phyloP scores from a whole-genome alignment of 2,113 vertebrate genomes.

The Canis aureus region DNA sequence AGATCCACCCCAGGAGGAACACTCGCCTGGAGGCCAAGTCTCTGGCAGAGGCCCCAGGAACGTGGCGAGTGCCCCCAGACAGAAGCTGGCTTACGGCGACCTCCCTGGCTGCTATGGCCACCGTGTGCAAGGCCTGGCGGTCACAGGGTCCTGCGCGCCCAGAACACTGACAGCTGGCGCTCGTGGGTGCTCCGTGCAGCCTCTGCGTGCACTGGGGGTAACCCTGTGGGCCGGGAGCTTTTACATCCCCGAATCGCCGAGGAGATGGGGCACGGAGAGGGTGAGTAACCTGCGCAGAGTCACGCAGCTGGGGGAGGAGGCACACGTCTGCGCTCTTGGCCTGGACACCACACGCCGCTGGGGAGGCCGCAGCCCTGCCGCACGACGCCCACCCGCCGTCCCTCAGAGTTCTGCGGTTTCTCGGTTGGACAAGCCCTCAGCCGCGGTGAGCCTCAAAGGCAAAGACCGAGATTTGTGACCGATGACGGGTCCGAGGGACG shows the following conservation, averaged over 20 bases:
- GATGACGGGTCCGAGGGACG: neutral
- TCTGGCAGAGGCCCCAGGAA: neutral
- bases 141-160: neutral
- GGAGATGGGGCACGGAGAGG: neutral
- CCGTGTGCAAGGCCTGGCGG: neutral
- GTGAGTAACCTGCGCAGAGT: neutral
- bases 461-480: neutral
- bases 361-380: neutral
- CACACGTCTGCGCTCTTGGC: neutral
- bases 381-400: accelerated
- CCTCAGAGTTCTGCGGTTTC: neutral
- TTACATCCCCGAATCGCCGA: no score
- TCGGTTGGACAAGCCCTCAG: accelerated
- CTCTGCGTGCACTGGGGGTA: neutral
- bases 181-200: neutral
- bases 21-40: neutral
- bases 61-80: accelerated
- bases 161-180: neutral
- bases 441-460: neutral
- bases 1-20: neutral
- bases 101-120: neutral
- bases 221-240: neutral
- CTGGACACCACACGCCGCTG: accelerated
- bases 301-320: neutral
- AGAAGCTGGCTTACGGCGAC: neutral